Percentiles rank a stretch among this genome's conserved stretches.
Evolutionary conservation across 2,888 invertebrate genomes (phyloP).

Genomic region (Agriopis aurantiaria): DNA sequence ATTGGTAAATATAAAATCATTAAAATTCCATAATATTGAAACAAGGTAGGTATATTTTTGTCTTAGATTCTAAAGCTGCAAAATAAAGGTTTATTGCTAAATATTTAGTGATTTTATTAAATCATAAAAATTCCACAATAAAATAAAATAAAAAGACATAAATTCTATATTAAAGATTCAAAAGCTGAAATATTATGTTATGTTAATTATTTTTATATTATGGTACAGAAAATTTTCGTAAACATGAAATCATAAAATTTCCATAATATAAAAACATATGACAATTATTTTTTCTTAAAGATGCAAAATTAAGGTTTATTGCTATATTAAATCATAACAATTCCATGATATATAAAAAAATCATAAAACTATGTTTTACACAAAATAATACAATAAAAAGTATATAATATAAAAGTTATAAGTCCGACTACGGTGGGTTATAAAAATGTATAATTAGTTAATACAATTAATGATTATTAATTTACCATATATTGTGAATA

Average conservation of each 20-base stretch:
- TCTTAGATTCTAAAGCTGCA: no score
- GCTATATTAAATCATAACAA: neutral
- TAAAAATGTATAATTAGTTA: constrained; percentile 5
- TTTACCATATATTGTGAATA: neutral
- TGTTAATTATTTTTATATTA: no score
- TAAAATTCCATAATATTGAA: neutral
- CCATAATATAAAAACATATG: no score
- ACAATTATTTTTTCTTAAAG: no score
- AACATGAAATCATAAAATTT: neutral
- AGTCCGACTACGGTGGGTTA: constrained; percentile 40
- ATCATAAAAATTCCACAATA: no score
- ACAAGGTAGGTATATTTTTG: neutral
- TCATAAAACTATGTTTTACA: neutral
- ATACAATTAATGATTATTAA: constrained; percentile 2
- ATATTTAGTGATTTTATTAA: no score
- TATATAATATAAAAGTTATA: constrained; percentile 8
- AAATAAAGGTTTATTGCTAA: no score
- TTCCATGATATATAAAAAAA: neutral
- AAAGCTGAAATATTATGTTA: no score
- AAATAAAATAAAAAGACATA: no score
- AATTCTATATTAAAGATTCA: no score
- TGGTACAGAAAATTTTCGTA: neutral
- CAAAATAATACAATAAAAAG: neutral
- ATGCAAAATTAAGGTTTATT: no score
- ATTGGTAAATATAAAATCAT: neutral